Percentiles rank a stretch among this genome's conserved stretches.
Conservation (phyloP, 2,113 vertebrate genomes). For the Antechinus stuartii region DNA sequence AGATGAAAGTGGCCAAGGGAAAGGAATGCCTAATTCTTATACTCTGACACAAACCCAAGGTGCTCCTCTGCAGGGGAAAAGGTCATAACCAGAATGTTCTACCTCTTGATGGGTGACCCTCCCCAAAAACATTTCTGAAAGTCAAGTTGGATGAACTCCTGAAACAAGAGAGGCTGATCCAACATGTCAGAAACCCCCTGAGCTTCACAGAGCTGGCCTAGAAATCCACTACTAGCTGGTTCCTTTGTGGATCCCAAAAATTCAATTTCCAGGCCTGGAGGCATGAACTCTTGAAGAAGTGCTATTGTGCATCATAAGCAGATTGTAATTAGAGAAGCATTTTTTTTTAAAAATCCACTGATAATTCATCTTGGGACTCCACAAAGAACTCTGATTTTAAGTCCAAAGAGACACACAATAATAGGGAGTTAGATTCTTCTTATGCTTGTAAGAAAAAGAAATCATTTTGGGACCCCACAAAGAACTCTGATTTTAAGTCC, state of each 20-base stretch:
- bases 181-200: not conserved
- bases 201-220: not conserved
- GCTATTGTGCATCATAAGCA: not conserved
- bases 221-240: not conserved
- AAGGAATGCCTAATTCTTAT: not conserved
- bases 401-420: too few relatives aligned
- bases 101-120: not conserved
- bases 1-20: not conserved
- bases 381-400: too few relatives aligned
- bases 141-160: not conserved
- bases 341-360: not conserved
- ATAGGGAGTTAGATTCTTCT: too few relatives aligned
- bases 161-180: not conserved
- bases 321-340: not conserved
- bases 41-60: not conserved
- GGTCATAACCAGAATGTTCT: not conserved
- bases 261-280: not conserved
- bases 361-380: not conserved
- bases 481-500: not conserved
- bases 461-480: not conserved
- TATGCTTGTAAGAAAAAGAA: too few relatives aligned
- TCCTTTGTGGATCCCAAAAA: not conserved
- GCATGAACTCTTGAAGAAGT: not conserved
- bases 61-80: not conserved
- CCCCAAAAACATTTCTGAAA: not conserved